Evolutionary conservation across 2,888 invertebrate genomes (phyloP).

Genomic region (Ophioninae sp.): DNA sequence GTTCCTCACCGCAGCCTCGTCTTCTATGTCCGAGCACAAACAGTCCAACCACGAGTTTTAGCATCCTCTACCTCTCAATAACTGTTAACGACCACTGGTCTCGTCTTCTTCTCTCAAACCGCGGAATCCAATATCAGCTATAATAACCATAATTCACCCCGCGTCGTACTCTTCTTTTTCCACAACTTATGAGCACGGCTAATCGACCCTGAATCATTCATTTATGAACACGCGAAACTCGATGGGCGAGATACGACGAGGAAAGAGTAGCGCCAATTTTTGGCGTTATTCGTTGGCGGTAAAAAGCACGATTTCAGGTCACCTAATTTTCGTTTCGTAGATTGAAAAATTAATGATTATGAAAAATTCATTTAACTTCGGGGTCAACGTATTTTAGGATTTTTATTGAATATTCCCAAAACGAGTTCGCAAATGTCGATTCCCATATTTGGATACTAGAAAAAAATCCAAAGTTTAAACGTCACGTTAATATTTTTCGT

Average conservation of each 20-base stretch:
- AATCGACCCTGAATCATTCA: conserved; percentile 20
- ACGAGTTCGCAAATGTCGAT: not conserved
- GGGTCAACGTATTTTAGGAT: not conserved
- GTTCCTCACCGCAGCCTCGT: conserved; percentile 44
- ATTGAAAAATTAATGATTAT: not conserved
- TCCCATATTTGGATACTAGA: too few species aligned
- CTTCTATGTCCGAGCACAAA: conserved; percentile 57
- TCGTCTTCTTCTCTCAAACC: conserved; percentile 15
- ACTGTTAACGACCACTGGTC: conserved; percentile 12
- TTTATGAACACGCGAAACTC: not conserved
- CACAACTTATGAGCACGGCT: not conserved
- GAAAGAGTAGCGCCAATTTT: not conserved
- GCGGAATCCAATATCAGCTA: conserved; percentile 26
- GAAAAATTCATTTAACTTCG: not conserved
- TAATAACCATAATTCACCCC: conserved; percentile 15
- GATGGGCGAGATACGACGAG: not conserved
- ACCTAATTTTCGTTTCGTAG: not conserved
- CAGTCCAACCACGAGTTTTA: conserved; percentile 54
- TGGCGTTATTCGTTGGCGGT: not conserved
- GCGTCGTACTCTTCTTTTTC: not conserved
- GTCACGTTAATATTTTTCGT: too few species aligned
- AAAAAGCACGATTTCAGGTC: not conserved
- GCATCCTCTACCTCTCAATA: conserved; percentile 37
- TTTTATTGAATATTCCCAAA: not conserved
- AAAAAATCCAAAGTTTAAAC: too few species aligned